Conservation (phyloP, 1,140 invertebrate species). For the Megalopta genalis region DNA sequence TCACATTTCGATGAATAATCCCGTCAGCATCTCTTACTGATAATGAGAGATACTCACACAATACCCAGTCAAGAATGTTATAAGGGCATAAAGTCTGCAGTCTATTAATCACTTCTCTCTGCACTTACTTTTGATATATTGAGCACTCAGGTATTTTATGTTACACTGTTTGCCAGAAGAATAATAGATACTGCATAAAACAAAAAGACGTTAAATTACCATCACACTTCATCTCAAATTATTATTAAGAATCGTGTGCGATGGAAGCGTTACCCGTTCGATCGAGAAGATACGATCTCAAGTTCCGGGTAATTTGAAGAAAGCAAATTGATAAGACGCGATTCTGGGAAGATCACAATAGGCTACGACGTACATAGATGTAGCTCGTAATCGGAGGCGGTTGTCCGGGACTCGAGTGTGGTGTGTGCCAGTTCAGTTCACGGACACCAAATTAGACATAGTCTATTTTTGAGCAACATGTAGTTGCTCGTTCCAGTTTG, state of each 20-base stretch:
- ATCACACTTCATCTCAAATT: no score
- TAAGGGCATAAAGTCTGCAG: no score
- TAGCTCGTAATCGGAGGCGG: slow-evolving; percentile 51
- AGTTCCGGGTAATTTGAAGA: not conserved
- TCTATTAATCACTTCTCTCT: no score
- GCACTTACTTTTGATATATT: no score
- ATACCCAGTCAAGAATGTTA: no score
- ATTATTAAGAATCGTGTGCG: no score
- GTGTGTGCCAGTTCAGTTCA: slow-evolving; percentile 75
- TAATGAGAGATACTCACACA: no score
- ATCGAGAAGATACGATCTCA: not conserved
- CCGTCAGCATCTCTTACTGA: no score
- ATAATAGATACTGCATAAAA: not conserved
- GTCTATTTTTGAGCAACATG: slow-evolving; percentile 75
- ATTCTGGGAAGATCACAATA: slow-evolving; percentile 30
- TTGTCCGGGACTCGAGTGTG: slow-evolving; percentile 57
- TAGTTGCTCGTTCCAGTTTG: slow-evolving; percentile 75
- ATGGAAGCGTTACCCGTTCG: not conserved
- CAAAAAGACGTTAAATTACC: no score
- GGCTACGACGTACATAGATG: slow-evolving; percentile 32
- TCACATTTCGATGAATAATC: no score
- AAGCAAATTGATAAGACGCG: not conserved
- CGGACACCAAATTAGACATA: slow-evolving; percentile 79
- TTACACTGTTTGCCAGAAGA: not conserved
- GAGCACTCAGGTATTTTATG: not conserved